Evolutionary conservation across 2,797 vertebrate genomes (phyloP).

Genomic region (Rhyacichthys aspro): DNA sequence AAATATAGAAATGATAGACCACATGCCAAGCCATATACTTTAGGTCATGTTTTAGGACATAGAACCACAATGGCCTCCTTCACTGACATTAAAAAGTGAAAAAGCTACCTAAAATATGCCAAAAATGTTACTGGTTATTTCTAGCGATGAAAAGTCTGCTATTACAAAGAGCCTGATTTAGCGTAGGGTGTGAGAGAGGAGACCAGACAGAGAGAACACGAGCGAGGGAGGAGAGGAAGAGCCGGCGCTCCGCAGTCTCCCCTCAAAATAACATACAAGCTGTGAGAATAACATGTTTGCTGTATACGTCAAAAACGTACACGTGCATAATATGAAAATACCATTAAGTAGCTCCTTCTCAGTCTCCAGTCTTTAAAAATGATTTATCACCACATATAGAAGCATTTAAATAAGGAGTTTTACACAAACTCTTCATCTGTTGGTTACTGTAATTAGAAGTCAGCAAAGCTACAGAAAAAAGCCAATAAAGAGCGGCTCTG

Average conservation of each 20-base stretch:
- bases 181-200: conserved; percentile 76
- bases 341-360: conserved; percentile 29
- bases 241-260: conserved; percentile 79
- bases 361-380: conserved; percentile 14
- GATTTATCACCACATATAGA: conserved; percentile 2
- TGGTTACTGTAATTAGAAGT: conserved; percentile 42
- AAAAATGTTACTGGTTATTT: conserved; percentile 79
- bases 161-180: conserved; percentile 79
- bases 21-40: conserved; percentile 69
- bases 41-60: conserved; percentile 73
- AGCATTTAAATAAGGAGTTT: conserved; percentile 25
- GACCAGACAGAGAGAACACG: conserved; percentile 50
- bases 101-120: conserved; percentile 68
- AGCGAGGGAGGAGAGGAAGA: conserved; percentile 58
- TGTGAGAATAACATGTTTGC: conserved; percentile 80
- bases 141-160: conserved; percentile 78
- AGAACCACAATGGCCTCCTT: conserved; percentile 68
- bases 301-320: conserved; percentile 68
- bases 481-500: conserved; percentile 40
- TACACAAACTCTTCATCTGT: conserved; percentile 45
- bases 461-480: conserved; percentile 20
- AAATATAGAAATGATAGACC: conserved; percentile 66
- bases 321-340: conserved; percentile 56
- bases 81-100: conserved; percentile 64
- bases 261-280: conserved; percentile 81